Evolutionary conservation across 2,113 vertebrate species (phyloP), one percentile per base, ranked within the genome.

Genomic region (Eupsittula cactorum): DNA sequence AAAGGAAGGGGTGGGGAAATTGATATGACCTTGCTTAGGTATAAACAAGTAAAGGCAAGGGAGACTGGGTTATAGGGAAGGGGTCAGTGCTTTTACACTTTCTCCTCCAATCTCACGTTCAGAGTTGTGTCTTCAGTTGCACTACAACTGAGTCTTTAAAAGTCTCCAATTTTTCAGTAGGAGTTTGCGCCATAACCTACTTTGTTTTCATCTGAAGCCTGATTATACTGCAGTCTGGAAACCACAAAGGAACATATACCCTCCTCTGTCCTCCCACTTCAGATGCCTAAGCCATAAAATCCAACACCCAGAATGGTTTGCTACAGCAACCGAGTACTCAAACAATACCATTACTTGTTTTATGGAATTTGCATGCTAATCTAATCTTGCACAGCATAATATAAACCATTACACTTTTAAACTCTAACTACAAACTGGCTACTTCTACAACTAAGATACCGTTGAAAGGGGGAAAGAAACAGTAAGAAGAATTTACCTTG

Each of bases 281-380:
- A 90, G 64, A 92, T 93, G 90, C 88, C 42, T 47, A 75, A 83
- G 15, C 41, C 52, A 67, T 47, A 83, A 95, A 90, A 92, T 49
- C 71, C 90, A 92, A 68, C 33, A 78, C 64, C 86, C 59, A 64
- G 69, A 95, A 86, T 31, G 1, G 5, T 57, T 86, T 55, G 35
- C 63, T 90, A 39, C 60, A 83, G 79, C 63, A 70, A 81, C 16
- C 0, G 0, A 74, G 31, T 19, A 42, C 11, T 24, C 31, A 47
- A 94, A 96, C 94, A 97, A 96, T 84, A 64, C 60, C 31, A 31
- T 17, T 64, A 53, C 60, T 95, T 96, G 93, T 96, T 92, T 88
- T 15, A 68, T 19, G 55, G 64, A 57, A 94, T 86, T 55, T 62
- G 4, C 81, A 96, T 93, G 88, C 88, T 86, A 86, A 96, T 86